Evolutionary conservation across 2,797 vertebrate genomes (phyloP), one percentile per base, ranked within the genome.

Genomic region (Syndactyla subalaris): DNA sequence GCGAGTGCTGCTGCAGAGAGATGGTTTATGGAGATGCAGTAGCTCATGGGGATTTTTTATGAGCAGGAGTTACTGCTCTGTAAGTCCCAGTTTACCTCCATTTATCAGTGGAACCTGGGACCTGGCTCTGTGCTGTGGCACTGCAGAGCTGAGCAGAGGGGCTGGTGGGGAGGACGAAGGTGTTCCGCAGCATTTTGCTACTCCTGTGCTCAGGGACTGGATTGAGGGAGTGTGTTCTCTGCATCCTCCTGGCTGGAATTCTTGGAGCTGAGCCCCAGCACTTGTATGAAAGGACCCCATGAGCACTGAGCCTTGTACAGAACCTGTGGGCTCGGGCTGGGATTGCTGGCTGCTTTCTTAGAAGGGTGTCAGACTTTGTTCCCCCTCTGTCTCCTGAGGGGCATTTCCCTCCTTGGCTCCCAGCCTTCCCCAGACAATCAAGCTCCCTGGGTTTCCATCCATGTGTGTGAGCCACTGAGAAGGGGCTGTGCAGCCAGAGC

Each of bases 401-500:
- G 1, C 41, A 10, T 15, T 29, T 76, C 65, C 6, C n/a, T 15
- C 7, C 77, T 54, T 94, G 78, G 57, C 92, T 61, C 9, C 43
- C 46, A 9, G 23, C 82, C 68, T 76, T 52, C 39, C 61, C 18
- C 23, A 19, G 54, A 2, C 41, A 22, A 2, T 5, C 1, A 24
- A 13, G 45, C 73, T 89, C 54, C 34, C 61, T 48, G 88, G 4
- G 7, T 51, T 81, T 59, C 77, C 39, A 4, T 32, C 85, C 59
- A 90, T 51, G 51, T 61, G 73, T 65, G 3, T 57, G 32, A 55
- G 90, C 95, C 61, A 45, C 41, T 81, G 84, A 72, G 95, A 78
- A 61, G 49, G 86, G 91, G 85, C 87, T 76, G 65, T 6, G 10
- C 38, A 86, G 96, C 96, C 88, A 14, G 19, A 86, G 96, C 96